Evolutionary conservation across 2,113 vertebrate genomes (phyloP), one percentile per base, ranked within the genome.

Genomic region (Urocynchramus pylzowi): DNA sequence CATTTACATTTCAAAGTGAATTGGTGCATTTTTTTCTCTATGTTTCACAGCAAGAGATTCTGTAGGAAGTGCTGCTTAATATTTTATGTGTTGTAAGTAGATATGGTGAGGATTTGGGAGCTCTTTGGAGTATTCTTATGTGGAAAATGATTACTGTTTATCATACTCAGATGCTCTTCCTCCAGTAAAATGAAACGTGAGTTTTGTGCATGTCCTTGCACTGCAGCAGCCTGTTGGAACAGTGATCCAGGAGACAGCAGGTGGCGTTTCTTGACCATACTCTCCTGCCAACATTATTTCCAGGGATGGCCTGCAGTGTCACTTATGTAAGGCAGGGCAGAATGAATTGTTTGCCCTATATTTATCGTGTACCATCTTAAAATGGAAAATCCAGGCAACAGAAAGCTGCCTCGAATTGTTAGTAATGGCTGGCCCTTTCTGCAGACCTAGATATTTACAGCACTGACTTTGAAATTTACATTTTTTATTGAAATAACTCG

Each of bases 221-320:
- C 33, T 67, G 23, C 44, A 39, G 28, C 35, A 35, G 37, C n/a
- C 50, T 74, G 75, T 82, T 42, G 33, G n/a, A 75, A 4, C 35
- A 31, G 52, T 20, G 39, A 10, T 42, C 8, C 41, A 45, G 31
- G 37, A 27, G 67, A 79, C 96, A 92, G 90, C 90, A 97, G 96
- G 53, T 95, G 96, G 96, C 96, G 96, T 94, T 88, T 90, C 63
- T 65, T 60, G 75, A 83, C 92, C 71, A 10, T 5, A 1, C 28
- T 90, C 84, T 35, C 20, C 18, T 85, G 24, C 22, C 1, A 9
- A 6, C 1, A 0, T 1, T 1, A 9, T 73, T 90, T 85, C 18
- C 31, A 37, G 53, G 16, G 35, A 7, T 35, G 28, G 10, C 13
- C 22, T 73, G n/a, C 57, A 10, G 22, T 23, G 22, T 23, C 78